These are phyloP conservation scores for Campaea margaritaria DNA, from an alignment of 2,888 invertebrate genomes.

Conservation along the genomic window DNA sequence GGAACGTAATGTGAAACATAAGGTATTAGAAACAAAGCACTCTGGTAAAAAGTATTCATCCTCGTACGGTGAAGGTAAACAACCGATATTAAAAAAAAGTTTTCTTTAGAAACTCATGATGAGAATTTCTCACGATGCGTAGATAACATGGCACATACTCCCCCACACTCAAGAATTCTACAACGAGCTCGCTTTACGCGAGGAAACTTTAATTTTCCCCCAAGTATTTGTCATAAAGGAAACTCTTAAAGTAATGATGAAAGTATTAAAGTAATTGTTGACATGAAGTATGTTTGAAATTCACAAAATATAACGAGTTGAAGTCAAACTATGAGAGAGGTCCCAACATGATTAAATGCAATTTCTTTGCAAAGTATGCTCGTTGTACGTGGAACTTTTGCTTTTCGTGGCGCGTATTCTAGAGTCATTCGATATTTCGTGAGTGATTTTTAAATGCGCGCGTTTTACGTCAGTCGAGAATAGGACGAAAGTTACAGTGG, in stretches of 20 bases:
- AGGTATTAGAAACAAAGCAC: neutral
- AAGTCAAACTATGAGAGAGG: conserved; percentile 71
- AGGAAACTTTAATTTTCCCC: conserved; percentile 60
- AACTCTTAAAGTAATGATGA: conserved; percentile 59
- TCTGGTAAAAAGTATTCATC: conserved; percentile 3
- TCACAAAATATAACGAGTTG: conserved; percentile 72
- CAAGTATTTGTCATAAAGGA: conserved; percentile 70
- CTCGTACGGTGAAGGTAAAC: conserved; percentile 10
- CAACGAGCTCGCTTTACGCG: conserved; percentile 36
- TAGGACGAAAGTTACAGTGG: conserved; percentile 51
- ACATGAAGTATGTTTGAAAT: conserved; percentile 72
- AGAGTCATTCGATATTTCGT: conserved; percentile 51
- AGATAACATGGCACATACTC: conserved; percentile 21
- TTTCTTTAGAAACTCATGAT: conserved; percentile 28
- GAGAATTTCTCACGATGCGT: conserved; percentile 31
- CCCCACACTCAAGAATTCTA: conserved; percentile 44
- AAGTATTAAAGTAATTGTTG: conserved; percentile 79
- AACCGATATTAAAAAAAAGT: conserved; percentile 23
- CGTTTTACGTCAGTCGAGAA: conserved; percentile 46
- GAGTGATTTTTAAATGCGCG: conserved; percentile 48
- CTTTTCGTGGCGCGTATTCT: conserved; percentile 63
- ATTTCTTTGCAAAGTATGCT: conserved; percentile 81
- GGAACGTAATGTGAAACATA: neutral
- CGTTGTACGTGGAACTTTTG: conserved; percentile 69
- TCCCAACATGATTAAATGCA: conserved; percentile 81